Evolutionary conservation across 2,888 invertebrate genomes (phyloP).

Genomic region (Parnassius orleans): DNA sequence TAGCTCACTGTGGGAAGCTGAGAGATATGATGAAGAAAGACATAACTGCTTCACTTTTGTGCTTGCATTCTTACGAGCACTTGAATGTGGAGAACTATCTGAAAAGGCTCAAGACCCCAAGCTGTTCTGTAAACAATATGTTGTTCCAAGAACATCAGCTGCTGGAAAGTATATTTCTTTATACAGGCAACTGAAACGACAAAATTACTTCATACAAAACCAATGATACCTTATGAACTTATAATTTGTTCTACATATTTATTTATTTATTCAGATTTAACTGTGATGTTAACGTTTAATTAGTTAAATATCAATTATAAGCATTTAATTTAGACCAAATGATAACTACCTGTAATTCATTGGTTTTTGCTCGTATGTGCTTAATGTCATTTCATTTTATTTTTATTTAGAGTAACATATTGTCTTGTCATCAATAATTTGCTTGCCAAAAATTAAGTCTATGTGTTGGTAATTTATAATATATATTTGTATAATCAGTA

Average conservation of each 20-base stretch:
- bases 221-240: constrained; percentile 54
- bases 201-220: constrained; percentile 71
- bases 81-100: constrained; percentile 86
- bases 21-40: constrained; percentile 86
- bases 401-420: constrained; percentile 1
- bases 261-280: constrained; percentile 73
- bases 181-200: constrained; percentile 85
- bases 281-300: constrained; percentile 75
- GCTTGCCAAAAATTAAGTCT: constrained; percentile 22
- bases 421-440: constrained; percentile 14
- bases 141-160: constrained; percentile 89
- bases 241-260: constrained; percentile 51
- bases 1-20: constrained; percentile 83
- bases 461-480: constrained; percentile 17
- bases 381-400: constrained; percentile 23
- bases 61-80: constrained; percentile 86
- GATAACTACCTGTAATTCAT: constrained; percentile 47
- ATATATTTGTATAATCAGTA: constrained; percentile 17
- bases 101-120: constrained; percentile 85
- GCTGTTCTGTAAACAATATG: constrained; percentile 89
- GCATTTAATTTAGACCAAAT: constrained; percentile 77
- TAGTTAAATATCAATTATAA: constrained; percentile 58
- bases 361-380: constrained; percentile 31
- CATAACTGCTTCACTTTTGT: constrained; percentile 95
- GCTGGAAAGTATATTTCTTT: constrained; percentile 92